These are phyloP conservation scores for Crocodylus rhombifer DNA, from an alignment of 2,797 vertebrate species.

Conservation along the genomic window DNA sequence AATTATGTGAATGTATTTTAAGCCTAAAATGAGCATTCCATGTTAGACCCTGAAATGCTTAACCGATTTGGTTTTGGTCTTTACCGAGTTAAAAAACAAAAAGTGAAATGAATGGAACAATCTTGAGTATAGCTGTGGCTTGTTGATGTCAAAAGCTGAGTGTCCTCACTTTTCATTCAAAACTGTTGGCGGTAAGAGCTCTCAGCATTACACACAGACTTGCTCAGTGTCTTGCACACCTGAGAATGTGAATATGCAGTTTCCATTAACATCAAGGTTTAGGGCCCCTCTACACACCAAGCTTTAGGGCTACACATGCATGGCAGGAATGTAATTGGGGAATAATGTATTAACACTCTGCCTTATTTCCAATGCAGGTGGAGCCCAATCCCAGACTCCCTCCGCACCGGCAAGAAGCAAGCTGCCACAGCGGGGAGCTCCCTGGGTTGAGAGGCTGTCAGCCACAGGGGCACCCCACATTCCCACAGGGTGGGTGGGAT, in stretches of 20 bases:
- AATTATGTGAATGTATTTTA: neutral
- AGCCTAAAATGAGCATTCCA: neutral
- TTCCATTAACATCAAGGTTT: neutral
- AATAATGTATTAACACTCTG: too few relatives aligned
- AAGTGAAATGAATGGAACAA: neutral
- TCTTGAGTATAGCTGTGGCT: neutral
- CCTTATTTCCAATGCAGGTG: too few relatives aligned
- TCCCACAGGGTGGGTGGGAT: too few relatives aligned
- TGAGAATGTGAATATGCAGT: neutral
- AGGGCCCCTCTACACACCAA: too few relatives aligned
- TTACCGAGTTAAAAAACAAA: neutral
- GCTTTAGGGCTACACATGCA: too few relatives aligned
- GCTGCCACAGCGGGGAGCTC: too few relatives aligned
- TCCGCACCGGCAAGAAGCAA: too few relatives aligned
- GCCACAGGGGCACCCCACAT: too few relatives aligned
- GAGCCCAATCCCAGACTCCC: too few relatives aligned
- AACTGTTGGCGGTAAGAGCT: neutral
- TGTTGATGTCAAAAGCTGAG: fast-evolving
- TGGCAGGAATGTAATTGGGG: too few relatives aligned
- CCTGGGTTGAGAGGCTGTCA: too few relatives aligned
- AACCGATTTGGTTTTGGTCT: neutral
- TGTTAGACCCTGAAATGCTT: neutral
- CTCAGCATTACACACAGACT: neutral
- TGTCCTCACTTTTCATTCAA: neutral
- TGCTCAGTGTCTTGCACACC: neutral